Conservation (phyloP, 2,113 vertebrate genomes). For the Calonectris borealis region DNA sequence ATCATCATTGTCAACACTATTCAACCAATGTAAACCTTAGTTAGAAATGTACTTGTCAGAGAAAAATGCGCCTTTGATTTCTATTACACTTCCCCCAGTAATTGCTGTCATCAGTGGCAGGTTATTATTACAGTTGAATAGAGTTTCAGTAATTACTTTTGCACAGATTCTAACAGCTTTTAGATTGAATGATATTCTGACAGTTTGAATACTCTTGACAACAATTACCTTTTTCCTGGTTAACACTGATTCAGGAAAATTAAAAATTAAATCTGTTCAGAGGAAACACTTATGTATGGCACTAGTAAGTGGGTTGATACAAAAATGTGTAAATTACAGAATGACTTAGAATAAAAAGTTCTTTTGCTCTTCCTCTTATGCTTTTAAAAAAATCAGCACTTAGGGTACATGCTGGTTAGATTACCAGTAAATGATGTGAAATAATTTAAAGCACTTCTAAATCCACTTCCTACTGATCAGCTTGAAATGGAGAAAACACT, state of each 20-base stretch:
- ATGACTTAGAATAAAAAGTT: slow-evolving; percentile 70
- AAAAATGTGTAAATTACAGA: slow-evolving; percentile 73
- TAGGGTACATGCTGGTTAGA: slow-evolving; percentile 43
- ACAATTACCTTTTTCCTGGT: slow-evolving; percentile 84
- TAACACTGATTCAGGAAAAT: slow-evolving; percentile 83
- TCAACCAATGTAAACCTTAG: slow-evolving; percentile 81
- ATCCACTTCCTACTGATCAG: slow-evolving; percentile 59
- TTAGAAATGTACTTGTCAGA: slow-evolving; percentile 83
- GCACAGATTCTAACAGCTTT: slow-evolving; percentile 82
- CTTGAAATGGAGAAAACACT: slow-evolving; percentile 43
- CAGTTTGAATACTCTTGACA: slow-evolving; percentile 84
- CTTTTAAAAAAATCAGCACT: slow-evolving; percentile 48
- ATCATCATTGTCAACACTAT: slow-evolving; percentile 83
- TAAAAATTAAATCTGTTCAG: slow-evolving; percentile 82
- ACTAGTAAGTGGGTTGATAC: slow-evolving; percentile 71
- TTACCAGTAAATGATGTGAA: slow-evolving; percentile 60
- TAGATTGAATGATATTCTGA: slow-evolving; percentile 85
- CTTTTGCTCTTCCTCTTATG: slow-evolving; percentile 63
- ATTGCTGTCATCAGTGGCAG: slow-evolving; percentile 87
- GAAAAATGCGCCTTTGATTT: slow-evolving; percentile 85
- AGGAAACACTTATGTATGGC: slow-evolving; percentile 77
- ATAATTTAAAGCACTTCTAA: slow-evolving; percentile 54
- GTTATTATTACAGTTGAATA: slow-evolving; percentile 89
- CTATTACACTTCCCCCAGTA: slow-evolving; percentile 80
- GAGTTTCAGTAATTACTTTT: slow-evolving; percentile 87